Percentiles rank a stretch among this genome's conserved stretches.
These are phyloP conservation scores for Athetis lepigone DNA, from an alignment of 2,888 invertebrate genomes.

Conservation along the genomic window DNA sequence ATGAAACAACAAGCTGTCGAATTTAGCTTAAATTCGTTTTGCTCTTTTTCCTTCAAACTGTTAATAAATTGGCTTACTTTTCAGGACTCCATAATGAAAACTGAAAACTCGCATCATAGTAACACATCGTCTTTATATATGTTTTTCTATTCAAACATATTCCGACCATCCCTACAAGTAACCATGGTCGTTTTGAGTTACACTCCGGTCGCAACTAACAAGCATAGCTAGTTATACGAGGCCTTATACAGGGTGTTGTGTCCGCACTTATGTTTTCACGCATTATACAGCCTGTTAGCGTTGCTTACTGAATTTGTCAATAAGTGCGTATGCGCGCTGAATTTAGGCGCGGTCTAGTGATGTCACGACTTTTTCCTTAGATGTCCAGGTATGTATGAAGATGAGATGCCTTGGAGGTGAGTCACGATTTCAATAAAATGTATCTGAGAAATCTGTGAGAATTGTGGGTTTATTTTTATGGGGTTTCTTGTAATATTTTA, in stretches of 20 bases:
- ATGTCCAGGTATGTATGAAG: constrained; percentile 43
- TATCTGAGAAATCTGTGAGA: constrained; percentile 38
- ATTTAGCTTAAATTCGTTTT: neutral
- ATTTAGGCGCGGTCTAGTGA: constrained; percentile 56
- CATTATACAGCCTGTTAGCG: constrained; percentile 62
- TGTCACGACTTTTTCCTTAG: constrained; percentile 63
- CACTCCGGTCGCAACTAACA: constrained; percentile 70
- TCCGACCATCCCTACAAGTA: constrained; percentile 43
- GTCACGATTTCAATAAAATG: constrained; percentile 55
- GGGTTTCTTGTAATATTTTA: neutral
- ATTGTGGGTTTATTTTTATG: constrained; percentile 18
- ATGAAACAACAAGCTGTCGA: neutral
- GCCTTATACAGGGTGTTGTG: constrained; percentile 66
- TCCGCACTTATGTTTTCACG: constrained; percentile 59
- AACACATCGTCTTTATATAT: neutral
- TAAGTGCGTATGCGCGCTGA: constrained; percentile 54
- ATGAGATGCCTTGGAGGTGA: constrained; percentile 45
- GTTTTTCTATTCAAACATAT: neutral
- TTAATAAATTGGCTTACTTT: too few relatives aligned
- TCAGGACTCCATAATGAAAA: too few relatives aligned
- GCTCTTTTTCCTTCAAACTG: neutral
- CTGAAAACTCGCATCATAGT: neutral
- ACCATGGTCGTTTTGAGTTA: constrained; percentile 71
- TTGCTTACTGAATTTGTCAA: constrained; percentile 62
- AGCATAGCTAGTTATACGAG: constrained; percentile 67